Evolutionary conservation across 2,888 invertebrate species (phyloP), one percentile per base, ranked within the genome.

Genomic region (Limenitis camilla): DNA sequence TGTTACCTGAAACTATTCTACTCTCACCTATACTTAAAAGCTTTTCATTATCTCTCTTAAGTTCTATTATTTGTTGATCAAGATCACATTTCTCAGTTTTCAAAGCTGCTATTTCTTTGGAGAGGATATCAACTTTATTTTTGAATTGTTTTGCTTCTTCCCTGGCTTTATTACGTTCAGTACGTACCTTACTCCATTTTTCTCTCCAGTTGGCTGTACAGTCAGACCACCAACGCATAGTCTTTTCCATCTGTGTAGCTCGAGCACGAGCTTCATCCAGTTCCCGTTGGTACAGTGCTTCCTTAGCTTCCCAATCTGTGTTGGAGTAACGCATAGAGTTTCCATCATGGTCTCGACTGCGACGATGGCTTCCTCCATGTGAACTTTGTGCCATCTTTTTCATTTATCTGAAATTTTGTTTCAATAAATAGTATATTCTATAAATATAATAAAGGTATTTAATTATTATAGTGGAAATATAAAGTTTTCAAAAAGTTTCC

Each of bases 161-260:
- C 36, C 97, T 88, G 0, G 97, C 94, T 72, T 95, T 95, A 75
- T 98, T 98, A 28, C 98, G 90, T 83, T 98, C 98, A 73, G 93
- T 96, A 49, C 97, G 91, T 35, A 65, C 94, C 85, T 97, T 97
- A 77, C 95, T 95, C 98, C 98, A 99, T 73, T 98, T 98, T 91
- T 90, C 97, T 91, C 86, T 78, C 98, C 98, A 47, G 95, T 97
- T 98, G 94, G 97, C 96, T 0, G 98, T 98, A 76, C 99, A 99
- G 76, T 98, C 98, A 0, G 98, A 97, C 98, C 98, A 99, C 98
- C 98, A 99, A 54, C 97, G 89, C 98, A 99, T 98, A 0, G 98
- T 99, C 81, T 98, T 98, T 78, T 99, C 99, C 99, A 99, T 99
- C 81, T 99, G 98, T 0, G 97, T 94, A 10, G 97, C 97, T 58